These are phyloP conservation scores for Colletes gigas DNA, from an alignment of 1,140 invertebrate species.

Conservation along the genomic window DNA sequence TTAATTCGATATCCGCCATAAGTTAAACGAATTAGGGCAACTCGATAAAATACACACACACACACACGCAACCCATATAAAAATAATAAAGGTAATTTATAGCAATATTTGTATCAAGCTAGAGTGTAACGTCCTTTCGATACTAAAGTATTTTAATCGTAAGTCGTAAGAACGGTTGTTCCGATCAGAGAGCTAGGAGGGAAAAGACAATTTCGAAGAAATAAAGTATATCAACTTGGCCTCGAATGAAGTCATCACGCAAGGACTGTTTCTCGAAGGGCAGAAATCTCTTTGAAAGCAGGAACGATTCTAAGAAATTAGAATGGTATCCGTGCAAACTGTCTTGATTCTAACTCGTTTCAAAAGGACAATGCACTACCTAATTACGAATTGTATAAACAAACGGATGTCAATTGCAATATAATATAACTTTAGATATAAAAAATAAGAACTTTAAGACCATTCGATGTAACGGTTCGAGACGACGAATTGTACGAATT, in stretches of 20 bases:
- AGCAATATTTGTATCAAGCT: conserved; percentile 9
- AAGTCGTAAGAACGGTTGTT: not conserved
- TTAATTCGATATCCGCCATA: conserved; percentile 40
- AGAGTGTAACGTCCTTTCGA: conserved; percentile 5
- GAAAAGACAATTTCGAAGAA: not conserved
- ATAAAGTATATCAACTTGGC: not conserved
- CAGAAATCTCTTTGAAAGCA: not conserved
- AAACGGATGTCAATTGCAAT: conserved; percentile 78
- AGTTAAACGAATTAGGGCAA: conserved; percentile 21
- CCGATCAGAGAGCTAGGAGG: not conserved
- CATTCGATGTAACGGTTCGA: conserved; percentile 1
- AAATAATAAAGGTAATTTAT: not conserved
- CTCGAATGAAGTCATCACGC: not conserved
- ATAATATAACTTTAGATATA: conserved; percentile 61
- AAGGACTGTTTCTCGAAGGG: not conserved
- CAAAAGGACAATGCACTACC: conserved; percentile 25
- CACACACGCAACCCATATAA: not conserved
- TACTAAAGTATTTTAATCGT: not conserved
- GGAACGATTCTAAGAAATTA: conserved; percentile 58
- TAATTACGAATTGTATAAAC: conserved; percentile 66
- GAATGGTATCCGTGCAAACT: conserved; percentile 49
- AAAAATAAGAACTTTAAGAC: not conserved
- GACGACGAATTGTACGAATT: not conserved
- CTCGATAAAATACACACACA: not conserved
- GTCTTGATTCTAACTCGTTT: conserved; percentile 12